Evolutionary conservation across 2,113 vertebrate genomes (phyloP).

Genomic region (Lethenteron reissneri): DNA sequence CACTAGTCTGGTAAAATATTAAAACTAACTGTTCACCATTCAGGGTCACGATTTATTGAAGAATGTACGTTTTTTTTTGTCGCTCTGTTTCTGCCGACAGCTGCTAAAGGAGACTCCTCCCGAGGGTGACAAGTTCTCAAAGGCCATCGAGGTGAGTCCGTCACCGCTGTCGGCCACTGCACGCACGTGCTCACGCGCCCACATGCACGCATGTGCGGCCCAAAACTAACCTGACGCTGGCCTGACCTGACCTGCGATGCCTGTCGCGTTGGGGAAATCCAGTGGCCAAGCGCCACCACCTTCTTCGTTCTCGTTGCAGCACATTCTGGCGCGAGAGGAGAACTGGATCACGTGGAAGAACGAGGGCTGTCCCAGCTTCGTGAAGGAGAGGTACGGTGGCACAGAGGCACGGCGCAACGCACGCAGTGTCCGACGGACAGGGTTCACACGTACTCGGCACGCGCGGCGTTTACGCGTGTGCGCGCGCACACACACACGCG

Average conservation of each 20-base stretch:
- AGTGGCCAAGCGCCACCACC: background rate
- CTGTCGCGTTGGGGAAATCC: no score
- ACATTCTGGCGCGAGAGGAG: conserved; percentile 85
- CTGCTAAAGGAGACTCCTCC: conserved; percentile 81
- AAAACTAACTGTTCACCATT: no score
- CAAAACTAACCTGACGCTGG: background rate
- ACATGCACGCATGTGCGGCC: background rate
- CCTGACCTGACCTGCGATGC: background rate
- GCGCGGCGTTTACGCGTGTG: no score
- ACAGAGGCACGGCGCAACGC: background rate
- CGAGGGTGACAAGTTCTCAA: conserved; percentile 69
- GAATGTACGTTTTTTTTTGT: background rate
- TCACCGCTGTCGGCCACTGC: no score
- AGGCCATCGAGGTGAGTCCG: conserved; percentile 65
- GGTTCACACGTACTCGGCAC: no score
- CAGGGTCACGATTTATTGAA: background rate
- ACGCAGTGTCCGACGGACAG: no score
- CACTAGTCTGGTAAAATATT: no score
- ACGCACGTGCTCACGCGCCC: no score
- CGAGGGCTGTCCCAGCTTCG: conserved; percentile 89
- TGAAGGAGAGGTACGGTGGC: conserved; percentile 61
- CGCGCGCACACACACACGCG: no score
- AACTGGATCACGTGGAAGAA: conserved; percentile 99
- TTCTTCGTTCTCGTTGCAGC: conserved; percentile 26
- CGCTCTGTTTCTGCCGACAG: conserved; percentile 20